Base-by-base conservation (phyloP, 2,113 vertebrate genomes). In the Hystrix cristata region DNA sequence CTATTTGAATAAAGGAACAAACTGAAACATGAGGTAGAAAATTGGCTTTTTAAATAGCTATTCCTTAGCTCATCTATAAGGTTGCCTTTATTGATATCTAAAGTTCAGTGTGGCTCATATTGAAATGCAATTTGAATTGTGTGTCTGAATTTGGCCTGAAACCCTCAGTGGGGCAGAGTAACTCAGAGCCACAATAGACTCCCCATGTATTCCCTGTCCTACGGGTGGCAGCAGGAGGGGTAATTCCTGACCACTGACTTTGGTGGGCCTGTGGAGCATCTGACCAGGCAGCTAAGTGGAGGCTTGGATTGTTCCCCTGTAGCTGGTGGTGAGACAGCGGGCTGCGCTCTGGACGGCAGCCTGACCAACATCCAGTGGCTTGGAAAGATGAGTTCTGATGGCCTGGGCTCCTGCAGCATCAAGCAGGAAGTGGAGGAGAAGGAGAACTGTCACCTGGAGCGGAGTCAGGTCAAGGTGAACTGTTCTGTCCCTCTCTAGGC, bases 321-420 rank as follows among this genome's bases (percentile, higher is more conserved):
- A 99, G 99, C 98, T 82, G 98, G 97, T 15, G 98, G 98, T 0
- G 98, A 99, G 60, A 90, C 98, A 14, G 94, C 96, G 9, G 97
- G 98, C 76, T 98, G 98, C 19, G 93, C 96, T 6, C 98, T 99
- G 48, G 98, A 99, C 89, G 99, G 98, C 97, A 99, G 99, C 96
- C 98, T 99, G 93, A 99, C 99, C 87, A 99, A 99, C 92, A 99
- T 99, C 96, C 99, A 99, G 85, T 99, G 99, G 99, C 98, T 99
- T 92, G 99, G 99, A 19, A 99, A 97, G 95, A 99, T 99, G 99
- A 99, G 95, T 97, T 98, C 99, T 0, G 98, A 98, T 1, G 97
- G 98, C 11, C 94, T 99, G 16, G 98, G 98, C 81, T 85, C 98
- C 9, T 98, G 98, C 92, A 85, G 95, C 87, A 98, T 98, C 95